Evolutionary conservation across 2,888 invertebrate genomes (phyloP).

Genomic region (Drymonia ruficornis): DNA sequence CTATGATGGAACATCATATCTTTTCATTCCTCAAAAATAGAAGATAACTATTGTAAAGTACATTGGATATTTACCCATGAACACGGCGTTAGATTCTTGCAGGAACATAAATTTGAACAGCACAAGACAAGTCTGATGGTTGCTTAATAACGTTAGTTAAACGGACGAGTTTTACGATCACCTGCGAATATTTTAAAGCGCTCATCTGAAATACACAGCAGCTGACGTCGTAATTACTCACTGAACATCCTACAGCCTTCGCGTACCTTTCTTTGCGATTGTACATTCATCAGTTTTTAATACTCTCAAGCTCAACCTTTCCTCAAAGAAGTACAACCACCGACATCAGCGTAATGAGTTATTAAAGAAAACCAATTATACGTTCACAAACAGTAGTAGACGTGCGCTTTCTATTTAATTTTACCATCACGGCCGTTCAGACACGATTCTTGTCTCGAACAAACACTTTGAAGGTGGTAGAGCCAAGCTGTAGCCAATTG

Average conservation of each 20-base stretch:
- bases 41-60: no score
- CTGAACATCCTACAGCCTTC: background rate
- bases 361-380: conserved; percentile 46
- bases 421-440: conserved; percentile 14
- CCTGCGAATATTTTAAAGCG: no score
- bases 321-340: background rate
- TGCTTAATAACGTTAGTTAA: no score
- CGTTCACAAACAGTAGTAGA: conserved; percentile 30
- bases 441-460: conserved; percentile 17
- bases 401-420: conserved; percentile 46
- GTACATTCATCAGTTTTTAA: conserved; percentile 10
- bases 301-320: background rate
- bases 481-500: no score
- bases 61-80: no score
- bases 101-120: no score
- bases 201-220: conserved; percentile 3
- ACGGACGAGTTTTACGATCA: no score
- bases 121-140: no score
- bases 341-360: conserved; percentile 36
- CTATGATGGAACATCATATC: background rate
- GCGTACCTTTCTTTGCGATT: background rate
- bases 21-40: no score
- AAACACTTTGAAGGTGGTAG: no score
- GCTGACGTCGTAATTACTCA: conserved; percentile 4
- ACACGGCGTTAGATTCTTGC: no score